A percentile compares a stretch with the other conserved stretches of the same genome.
These are phyloP conservation scores for Dreissena rostriformis DNA, from an alignment of 1,140 invertebrate genomes.

Conservation along the genomic window DNA sequence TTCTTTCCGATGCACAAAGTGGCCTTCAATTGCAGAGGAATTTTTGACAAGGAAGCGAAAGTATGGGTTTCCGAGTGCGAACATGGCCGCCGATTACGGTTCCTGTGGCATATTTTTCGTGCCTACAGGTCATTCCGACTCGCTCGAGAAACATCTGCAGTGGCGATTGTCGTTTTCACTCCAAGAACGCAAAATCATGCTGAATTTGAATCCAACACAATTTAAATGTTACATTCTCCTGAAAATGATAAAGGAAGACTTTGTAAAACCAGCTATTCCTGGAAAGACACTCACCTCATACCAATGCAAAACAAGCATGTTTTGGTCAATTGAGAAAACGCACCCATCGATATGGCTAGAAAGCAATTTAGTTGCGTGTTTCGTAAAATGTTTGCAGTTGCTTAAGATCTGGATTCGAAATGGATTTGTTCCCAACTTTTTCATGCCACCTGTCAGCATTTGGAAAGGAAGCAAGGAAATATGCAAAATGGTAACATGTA, in stretches of 20 bases:
- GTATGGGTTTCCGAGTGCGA: neutral
- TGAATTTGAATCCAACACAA: slow-evolving; percentile 21
- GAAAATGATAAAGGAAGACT: slow-evolving; percentile 1
- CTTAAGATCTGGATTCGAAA: slow-evolving; percentile 9
- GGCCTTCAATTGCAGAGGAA: neutral
- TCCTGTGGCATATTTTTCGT: neutral
- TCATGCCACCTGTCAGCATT: neutral
- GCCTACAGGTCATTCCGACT: neutral
- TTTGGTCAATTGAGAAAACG: slow-evolving; percentile 25
- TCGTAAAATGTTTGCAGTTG: neutral
- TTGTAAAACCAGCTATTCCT: neutral
- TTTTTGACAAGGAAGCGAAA: neutral
- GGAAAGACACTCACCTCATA: neutral
- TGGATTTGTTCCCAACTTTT: neutral
- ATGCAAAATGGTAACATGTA: no score
- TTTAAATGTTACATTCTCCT: slow-evolving; percentile 14
- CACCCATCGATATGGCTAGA: neutral
- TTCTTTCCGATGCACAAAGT: slow-evolving; percentile 1
- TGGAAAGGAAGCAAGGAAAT: no score
- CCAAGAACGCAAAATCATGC: slow-evolving; percentile 22
- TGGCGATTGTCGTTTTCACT: slow-evolving; percentile 23
- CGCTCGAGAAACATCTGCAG: neutral
- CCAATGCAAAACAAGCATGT: slow-evolving; percentile 5
- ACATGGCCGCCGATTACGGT: neutral
- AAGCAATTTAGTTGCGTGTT: slow-evolving; percentile 1